Percentiles rank a stretch among this genome's conserved stretches.
Conservation (phyloP, 2,888 invertebrate genomes). For the Scaptomyza parva region DNA sequence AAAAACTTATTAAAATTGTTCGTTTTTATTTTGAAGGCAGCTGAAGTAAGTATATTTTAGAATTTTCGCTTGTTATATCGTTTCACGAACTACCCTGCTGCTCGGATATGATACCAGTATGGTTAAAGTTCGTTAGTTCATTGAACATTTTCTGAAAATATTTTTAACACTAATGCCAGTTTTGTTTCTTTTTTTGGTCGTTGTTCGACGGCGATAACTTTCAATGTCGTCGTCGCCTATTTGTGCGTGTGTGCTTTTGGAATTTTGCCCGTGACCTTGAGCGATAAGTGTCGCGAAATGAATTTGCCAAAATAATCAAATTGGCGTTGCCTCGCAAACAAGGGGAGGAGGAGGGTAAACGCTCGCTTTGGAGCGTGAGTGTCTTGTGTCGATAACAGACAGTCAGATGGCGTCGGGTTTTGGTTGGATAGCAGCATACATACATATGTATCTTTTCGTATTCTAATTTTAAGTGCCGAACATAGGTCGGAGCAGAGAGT, state of each 20-base stretch:
- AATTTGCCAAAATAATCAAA: slow-evolving; percentile 78
- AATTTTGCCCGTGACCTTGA: slow-evolving; percentile 83
- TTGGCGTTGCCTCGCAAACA: slow-evolving; percentile 33
- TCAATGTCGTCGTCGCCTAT: slow-evolving; percentile 77
- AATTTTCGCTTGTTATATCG: slow-evolving; percentile 18
- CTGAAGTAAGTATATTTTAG: slow-evolving; percentile 6
- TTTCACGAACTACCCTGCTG: not conserved
- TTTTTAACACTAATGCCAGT: slow-evolving; percentile 2
- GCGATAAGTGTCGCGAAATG: slow-evolving; percentile 79
- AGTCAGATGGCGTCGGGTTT: slow-evolving; percentile 45
- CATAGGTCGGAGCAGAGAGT: slow-evolving; percentile 4
- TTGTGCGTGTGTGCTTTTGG: slow-evolving; percentile 38
- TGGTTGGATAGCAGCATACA: slow-evolving; percentile 9
- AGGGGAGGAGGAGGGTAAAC: not conserved
- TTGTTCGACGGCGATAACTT: slow-evolving; percentile 59
- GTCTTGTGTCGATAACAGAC: slow-evolving; percentile 61
- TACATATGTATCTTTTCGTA: slow-evolving; percentile 9
- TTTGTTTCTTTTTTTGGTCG: slow-evolving; percentile 7
- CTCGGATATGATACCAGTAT: no score
- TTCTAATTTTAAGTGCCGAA: slow-evolving; percentile 63
- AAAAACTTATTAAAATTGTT: slow-evolving; percentile 14
- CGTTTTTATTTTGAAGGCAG: slow-evolving; percentile 28
- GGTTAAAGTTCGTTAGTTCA: not conserved
- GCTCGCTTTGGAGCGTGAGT: slow-evolving; percentile 36
- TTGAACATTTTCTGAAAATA: no score